Evolutionary conservation across 2,113 vertebrate genomes (phyloP).

Genomic region (Noctilio leporinus): DNA sequence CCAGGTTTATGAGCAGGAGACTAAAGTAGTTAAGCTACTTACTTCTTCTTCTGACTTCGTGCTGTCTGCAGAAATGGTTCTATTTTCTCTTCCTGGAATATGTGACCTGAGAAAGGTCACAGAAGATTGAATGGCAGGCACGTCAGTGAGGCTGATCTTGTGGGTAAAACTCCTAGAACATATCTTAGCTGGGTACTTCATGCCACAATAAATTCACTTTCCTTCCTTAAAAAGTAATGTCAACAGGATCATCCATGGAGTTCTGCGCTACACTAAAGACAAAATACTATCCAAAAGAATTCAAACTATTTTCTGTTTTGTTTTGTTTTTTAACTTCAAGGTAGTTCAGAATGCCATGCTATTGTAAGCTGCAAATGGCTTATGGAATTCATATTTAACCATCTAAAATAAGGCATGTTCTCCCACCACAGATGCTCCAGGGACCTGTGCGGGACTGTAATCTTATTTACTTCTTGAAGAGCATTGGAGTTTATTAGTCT

Average conservation of each 20-base stretch:
- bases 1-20: neutral
- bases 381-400: neutral
- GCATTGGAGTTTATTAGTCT: neutral
- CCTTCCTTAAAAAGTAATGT: neutral
- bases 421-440: neutral
- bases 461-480: neutral
- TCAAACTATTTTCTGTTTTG: neutral
- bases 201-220: neutral
- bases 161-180: neutral
- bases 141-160: neutral
- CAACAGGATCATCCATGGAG: neutral
- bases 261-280: neutral
- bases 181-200: neutral
- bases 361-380: neutral
- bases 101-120: neutral
- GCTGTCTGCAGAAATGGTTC: neutral
- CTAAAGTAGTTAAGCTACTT: neutral
- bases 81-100: neutral
- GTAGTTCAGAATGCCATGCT: neutral
- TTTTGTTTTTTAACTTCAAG: neutral
- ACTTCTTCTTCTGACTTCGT: neutral
- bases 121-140: neutral
- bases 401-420: neutral
- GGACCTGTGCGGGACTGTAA: neutral
- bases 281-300: neutral